phyloP scores from a whole-genome alignment of 2,888 invertebrate species.

The Drosophila picticornis region DNA sequence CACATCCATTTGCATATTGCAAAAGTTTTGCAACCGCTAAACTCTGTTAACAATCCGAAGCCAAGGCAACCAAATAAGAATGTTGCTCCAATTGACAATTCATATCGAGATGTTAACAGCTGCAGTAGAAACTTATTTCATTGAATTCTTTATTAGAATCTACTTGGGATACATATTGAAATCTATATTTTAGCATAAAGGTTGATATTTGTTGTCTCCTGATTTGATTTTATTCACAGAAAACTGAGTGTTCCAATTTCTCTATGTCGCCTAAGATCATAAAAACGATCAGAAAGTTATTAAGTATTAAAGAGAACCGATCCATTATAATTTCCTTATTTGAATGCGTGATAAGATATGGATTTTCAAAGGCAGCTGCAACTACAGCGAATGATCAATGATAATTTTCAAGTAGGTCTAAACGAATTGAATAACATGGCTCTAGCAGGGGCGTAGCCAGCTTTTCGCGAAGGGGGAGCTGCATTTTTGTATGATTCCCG shows the following conservation, averaged over 20 bases:
- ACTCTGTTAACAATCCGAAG: not conserved
- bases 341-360: not conserved
- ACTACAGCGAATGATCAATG: not conserved
- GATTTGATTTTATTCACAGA: not conserved
- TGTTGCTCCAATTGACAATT: not conserved
- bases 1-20: constrained; percentile 4
- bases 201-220: not conserved
- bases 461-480: not conserved
- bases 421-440: not conserved
- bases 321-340: not conserved
- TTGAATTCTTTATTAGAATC: not conserved
- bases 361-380: not conserved
- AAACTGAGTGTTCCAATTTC: not conserved
- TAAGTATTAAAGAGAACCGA: not conserved
- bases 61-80: not conserved
- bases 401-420: not conserved
- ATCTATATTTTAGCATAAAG: too few relatives aligned
- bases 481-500: not conserved
- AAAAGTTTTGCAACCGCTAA: constrained; percentile 15
- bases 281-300: not conserved
- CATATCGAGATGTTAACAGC: not conserved
- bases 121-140: not conserved
- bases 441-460: not conserved
- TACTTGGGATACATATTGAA: not conserved
- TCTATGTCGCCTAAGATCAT: fast-evolving